phyloP scores from a whole-genome alignment of 2,888 invertebrate genomes.

The Lithophane semibrunnea region DNA sequence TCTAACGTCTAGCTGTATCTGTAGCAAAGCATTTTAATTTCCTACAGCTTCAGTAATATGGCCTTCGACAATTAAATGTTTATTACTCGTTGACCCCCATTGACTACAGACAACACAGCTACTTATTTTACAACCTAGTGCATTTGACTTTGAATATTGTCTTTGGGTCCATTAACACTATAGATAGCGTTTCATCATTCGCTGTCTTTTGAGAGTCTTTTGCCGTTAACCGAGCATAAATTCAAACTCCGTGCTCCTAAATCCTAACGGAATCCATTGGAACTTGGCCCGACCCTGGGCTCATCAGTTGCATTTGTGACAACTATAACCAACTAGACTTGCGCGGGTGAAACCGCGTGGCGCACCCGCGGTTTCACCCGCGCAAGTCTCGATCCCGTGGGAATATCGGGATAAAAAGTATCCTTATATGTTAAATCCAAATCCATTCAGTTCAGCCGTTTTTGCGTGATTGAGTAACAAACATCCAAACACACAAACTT shows the following conservation, averaged over 20 bases:
- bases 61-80: neutral
- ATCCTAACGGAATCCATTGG: neutral
- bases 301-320: neutral
- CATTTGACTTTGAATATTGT: slow-evolving; percentile 2
- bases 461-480: too few relatives aligned
- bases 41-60: neutral
- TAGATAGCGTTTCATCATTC: neutral
- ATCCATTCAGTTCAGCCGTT: too few relatives aligned
- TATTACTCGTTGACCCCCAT: slow-evolving; percentile 3
- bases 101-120: too few relatives aligned
- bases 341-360: too few relatives aligned
- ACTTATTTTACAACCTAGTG: neutral
- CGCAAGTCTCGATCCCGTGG: too few relatives aligned
- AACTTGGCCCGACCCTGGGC: neutral
- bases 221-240: neutral
- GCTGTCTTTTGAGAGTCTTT: neutral
- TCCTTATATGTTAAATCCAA: too few relatives aligned
- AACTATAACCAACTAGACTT: neutral
- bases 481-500: too few relatives aligned
- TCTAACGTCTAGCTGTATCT: neutral
- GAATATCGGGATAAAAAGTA: too few relatives aligned
- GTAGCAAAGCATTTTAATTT: neutral
- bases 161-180: neutral
- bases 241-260: neutral
- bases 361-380: too few relatives aligned